Conservation (phyloP, 23 tunicate genomes). For the Oikopleura albicans region DNA sequence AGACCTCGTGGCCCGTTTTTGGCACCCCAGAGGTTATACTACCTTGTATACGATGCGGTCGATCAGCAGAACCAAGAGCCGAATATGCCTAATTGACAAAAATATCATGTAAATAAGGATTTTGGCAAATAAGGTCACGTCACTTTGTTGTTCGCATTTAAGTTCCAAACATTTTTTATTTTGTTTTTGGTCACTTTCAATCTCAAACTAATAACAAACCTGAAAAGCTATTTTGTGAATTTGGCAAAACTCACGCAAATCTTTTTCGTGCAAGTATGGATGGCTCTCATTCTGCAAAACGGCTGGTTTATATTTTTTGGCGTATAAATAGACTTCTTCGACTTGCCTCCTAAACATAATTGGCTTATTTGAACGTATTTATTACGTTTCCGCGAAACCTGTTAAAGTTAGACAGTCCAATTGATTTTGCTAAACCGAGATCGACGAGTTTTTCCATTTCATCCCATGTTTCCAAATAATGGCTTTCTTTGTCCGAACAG, state of each 20-base stretch:
- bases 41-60: not conserved
- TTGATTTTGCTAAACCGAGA: not conserved
- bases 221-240: slow-evolving; percentile 16
- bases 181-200: no score
- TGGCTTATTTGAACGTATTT: no score
- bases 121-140: no score
- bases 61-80: not conserved
- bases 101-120: no score
- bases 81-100: no score
- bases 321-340: not conserved
- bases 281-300: slow-evolving; percentile 14
- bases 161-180: no score
- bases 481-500: not conserved
- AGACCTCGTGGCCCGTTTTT: slow-evolving; percentile 17
- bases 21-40: slow-evolving; percentile 7
- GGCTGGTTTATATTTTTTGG: not conserved
- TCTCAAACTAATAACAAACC: no score
- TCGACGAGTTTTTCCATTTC: not conserved
- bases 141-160: no score
- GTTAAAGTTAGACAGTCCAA: slow-evolving; percentile 20
- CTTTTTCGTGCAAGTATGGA: not conserved
- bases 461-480: slow-evolving; percentile 4
- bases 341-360: not conserved
- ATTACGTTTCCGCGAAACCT: not conserved
- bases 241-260: not conserved